Percentiles rank a stretch among this genome's conserved stretches.
Evolutionary conservation across 2,888 invertebrate genomes (phyloP).

Genomic region (Eristalis tenax): DNA sequence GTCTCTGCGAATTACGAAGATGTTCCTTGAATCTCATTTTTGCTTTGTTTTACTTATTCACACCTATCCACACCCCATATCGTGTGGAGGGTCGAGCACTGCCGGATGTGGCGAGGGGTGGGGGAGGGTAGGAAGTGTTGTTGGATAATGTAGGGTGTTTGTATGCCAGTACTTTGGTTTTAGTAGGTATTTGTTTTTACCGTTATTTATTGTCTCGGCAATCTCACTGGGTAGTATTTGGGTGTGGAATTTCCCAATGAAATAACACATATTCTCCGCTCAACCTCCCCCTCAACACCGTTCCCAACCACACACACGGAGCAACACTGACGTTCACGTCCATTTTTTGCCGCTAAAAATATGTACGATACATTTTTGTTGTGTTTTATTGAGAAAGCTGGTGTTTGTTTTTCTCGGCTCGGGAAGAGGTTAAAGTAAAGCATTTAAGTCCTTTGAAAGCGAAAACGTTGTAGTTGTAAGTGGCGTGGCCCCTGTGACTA

Average conservation of each 20-base stretch:
- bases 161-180: conserved; percentile 49
- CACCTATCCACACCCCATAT: conserved; percentile 38
- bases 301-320: too few relatives aligned
- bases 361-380: conserved; percentile 10
- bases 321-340: background rate
- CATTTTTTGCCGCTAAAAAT: background rate
- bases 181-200: conserved; percentile 66
- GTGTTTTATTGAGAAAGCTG: conserved; percentile 38
- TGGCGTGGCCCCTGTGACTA: background rate
- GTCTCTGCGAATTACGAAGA: conserved; percentile 67
- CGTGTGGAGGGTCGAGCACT: too few relatives aligned
- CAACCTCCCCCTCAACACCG: too few relatives aligned
- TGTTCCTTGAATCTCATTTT: conserved; percentile 56
- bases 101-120: too few relatives aligned
- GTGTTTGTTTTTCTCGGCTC: background rate
- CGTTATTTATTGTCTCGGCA: conserved; percentile 65
- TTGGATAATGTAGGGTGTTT: conserved; percentile 17
- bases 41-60: conserved; percentile 40
- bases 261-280: background rate
- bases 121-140: too few relatives aligned
- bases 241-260: conserved; percentile 49
- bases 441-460: conserved; percentile 46
- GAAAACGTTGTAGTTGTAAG: conserved; percentile 38
- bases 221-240: conserved; percentile 45
- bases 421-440: conserved; percentile 30